phyloP scores from a whole-genome alignment of 2,113 vertebrate species.

The Heloderma charlesbogerti region DNA sequence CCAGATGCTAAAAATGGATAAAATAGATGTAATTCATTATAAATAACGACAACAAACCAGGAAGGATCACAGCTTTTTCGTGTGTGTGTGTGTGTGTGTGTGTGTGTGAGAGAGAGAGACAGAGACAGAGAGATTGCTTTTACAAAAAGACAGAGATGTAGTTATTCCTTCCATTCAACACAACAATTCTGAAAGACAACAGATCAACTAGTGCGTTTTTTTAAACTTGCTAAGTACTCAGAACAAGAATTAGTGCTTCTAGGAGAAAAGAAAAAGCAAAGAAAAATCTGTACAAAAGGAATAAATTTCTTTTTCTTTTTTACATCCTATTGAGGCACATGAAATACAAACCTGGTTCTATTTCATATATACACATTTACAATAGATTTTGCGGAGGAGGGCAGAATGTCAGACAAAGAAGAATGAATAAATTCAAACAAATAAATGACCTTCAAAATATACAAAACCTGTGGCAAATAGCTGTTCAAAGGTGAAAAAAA shows the following conservation, averaged over 20 bases:
- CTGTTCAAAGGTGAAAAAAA: conserved; percentile 53
- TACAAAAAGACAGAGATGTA: conserved; percentile 49
- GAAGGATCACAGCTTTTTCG: conserved; percentile 18
- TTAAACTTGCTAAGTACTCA: conserved; percentile 53
- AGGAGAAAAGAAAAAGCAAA: conserved; percentile 14
- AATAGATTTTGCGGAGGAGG: conserved; percentile 66
- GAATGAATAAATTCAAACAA: background rate
- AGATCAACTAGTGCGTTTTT: conserved; percentile 45
- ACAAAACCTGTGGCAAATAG: conserved; percentile 69
- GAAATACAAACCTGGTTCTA: conserved; percentile 79
- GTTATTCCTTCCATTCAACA: conserved; percentile 47
- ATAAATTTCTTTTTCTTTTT: conserved; percentile 50
- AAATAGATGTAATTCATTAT: conserved; percentile 52
- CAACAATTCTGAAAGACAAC: conserved; percentile 55
- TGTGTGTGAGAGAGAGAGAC: background rate
- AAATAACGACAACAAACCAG: conserved; percentile 33
- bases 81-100: background rate
- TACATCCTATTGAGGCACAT: conserved; percentile 74
- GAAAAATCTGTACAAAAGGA: conserved; percentile 75
- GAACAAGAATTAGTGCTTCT: conserved; percentile 53
- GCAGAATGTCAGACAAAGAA: conserved; percentile 69
- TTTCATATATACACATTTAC: conserved; percentile 84
- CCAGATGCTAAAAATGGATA: conserved; percentile 54
- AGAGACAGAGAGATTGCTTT: conserved; percentile 38
- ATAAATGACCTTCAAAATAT: conserved; percentile 35